Evolutionary conservation across 2,888 invertebrate genomes (phyloP), one percentile per base, ranked within the genome.

Genomic region (Agonum fuliginosum): DNA sequence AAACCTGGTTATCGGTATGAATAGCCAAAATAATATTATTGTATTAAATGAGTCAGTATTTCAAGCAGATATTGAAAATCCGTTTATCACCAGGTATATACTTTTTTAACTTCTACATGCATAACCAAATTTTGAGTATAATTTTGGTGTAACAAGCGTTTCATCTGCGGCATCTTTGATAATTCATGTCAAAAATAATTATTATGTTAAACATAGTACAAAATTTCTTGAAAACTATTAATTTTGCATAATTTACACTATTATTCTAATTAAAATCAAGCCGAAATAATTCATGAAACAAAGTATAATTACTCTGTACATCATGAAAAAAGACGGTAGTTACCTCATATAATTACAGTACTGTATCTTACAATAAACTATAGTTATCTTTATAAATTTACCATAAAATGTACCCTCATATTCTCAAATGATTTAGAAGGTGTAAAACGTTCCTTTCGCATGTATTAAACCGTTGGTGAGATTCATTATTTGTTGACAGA

Each of bases 221-320:
- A 54, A 54, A 27, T 62, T 62, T 12, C 34, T 48, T 34, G 5
- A 34, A 62, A 62, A 19, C 62, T 62, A 30, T 48, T 48, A 48
- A 48, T 34, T 62, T 20, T 34, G 30, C 62, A 62, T 62, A 62
- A 62, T 62, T 62, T 62, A 10, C 62, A 34, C 62, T 62, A 62
- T 62, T 62, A 62, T 62, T 34, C 34, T 62, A 62, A 62, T 62
- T 62, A 62, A 62, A 62, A 62, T 19, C 62, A 62, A 62, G 14
- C 2, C 30, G 30, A 62, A 62, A 62, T 62, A 27, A 30, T 30
- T 62, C 48, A 62, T 17, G 62, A 62, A 62, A 62, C 62, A 62
- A 62, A 62, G 62, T 34, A 6, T 62, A 62, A 62, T 62, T 62
- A 62, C 19, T 62, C 19, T 62, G 54, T 24, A n/a, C 22, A 24